Evolutionary conservation across 2,113 vertebrate species (phyloP).

Genomic region (Boleophthalmus pectinirostris): DNA sequence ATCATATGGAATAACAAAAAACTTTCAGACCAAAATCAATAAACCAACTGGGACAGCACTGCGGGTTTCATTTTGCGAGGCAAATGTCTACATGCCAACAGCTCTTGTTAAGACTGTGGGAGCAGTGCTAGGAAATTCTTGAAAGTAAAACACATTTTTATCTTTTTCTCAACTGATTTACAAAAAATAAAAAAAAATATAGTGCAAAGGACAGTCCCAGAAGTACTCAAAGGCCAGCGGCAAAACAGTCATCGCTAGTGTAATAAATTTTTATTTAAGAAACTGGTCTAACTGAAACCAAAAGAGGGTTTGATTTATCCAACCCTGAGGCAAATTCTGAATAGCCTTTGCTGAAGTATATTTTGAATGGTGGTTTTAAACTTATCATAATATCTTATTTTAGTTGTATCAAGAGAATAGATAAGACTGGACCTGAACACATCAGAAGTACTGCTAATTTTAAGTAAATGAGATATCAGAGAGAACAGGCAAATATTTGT

Average conservation of each 20-base stretch:
- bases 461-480: too few relatives aligned
- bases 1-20: constrained; percentile 11
- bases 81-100: constrained; percentile 6
- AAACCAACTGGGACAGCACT: background rate
- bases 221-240: background rate
- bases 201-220: background rate
- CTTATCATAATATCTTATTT: background rate
- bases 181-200: background rate
- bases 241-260: background rate
- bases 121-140: background rate
- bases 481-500: background rate
- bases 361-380: background rate
- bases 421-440: too few relatives aligned
- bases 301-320: background rate
- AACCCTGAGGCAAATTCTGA: background rate
- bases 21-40: constrained; percentile 10
- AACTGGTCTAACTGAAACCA: constrained; percentile 1
- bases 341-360: background rate
- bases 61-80: background rate
- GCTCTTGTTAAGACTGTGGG: constrained; percentile 2
- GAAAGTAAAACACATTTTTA: background rate
- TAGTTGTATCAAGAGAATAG: background rate
- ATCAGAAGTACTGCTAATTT: too few relatives aligned
- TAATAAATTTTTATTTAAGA: background rate
- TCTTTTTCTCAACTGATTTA: constrained; percentile 2